A percentile compares a stretch with the other conserved stretches of the same genome.
phyloP scores from a whole-genome alignment of 64 coral and sea anemone genomes.

The Platygyra sinensis region DNA sequence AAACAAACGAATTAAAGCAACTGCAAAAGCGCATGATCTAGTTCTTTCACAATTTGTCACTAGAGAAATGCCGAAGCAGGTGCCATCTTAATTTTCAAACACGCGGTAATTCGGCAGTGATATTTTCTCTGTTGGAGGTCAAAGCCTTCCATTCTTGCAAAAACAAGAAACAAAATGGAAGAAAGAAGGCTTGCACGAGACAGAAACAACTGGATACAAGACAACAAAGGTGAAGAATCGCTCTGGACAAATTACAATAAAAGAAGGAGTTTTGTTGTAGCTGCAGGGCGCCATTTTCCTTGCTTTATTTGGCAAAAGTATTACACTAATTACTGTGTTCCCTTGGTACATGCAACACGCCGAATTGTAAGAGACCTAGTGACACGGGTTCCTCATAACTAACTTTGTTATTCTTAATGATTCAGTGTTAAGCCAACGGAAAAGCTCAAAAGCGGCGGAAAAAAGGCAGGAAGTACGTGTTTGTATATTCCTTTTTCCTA shows the following conservation, averaged over 20 bases:
- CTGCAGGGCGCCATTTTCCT: neutral
- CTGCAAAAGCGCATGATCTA: neutral
- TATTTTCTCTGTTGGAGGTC: conserved; percentile 31
- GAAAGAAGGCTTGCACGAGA: neutral
- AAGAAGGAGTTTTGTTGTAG: conserved; percentile 37
- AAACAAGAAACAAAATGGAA: neutral
- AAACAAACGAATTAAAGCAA: neutral
- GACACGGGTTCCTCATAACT: neutral
- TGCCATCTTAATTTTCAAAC: conserved; percentile 2
- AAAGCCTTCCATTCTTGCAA: neutral
- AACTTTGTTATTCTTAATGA: neutral
- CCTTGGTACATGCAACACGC: neutral
- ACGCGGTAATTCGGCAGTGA: conserved; percentile 24
- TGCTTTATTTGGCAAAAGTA: neutral
- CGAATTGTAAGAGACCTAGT: neutral
- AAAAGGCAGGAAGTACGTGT: neutral
- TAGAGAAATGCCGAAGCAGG: conserved; percentile 1
- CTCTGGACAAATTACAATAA: neutral
- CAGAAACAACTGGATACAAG: neutral
- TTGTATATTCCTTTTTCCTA: conserved; percentile 3
- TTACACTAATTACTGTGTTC: conserved; percentile 6
- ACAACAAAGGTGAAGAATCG: neutral
- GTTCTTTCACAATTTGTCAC: neutral
- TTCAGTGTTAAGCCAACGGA: neutral
- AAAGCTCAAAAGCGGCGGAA: neutral